Evolutionary conservation across 2,888 invertebrate species (phyloP).

Genomic region (Xestia rhomboidea): DNA sequence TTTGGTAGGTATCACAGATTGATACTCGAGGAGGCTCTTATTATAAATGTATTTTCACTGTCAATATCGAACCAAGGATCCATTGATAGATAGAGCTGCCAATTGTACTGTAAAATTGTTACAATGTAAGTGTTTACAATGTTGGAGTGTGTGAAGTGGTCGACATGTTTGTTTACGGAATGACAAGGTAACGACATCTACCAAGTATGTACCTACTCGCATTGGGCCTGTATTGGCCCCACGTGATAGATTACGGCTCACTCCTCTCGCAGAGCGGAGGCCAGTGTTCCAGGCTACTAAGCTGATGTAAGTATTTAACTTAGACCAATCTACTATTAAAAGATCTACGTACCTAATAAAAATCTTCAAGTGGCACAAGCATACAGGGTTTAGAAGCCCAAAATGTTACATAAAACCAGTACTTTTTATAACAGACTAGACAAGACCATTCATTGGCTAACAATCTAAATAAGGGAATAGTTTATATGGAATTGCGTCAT

Average conservation of each 20-base stretch:
- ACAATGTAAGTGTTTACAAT: conserved; percentile 17
- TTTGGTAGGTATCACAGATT: not conserved
- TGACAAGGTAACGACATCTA: not conserved
- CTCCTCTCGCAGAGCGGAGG: not conserved
- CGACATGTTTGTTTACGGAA: conserved; percentile 39
- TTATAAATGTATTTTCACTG: conserved; percentile 1
- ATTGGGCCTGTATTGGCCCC: not conserved
- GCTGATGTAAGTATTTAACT: not conserved
- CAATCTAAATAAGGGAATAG: not conserved
- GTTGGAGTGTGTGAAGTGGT: conserved; percentile 23
- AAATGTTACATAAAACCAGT: not conserved
- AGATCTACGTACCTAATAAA: not conserved
- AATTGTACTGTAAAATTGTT: conserved; percentile 4
- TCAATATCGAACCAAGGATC: conserved; percentile 21
- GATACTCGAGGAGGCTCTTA: conserved; percentile 4
- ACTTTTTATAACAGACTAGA: not conserved
- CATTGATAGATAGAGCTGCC: conserved; percentile 2
- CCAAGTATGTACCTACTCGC: too few relatives aligned
- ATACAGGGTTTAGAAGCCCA: not conserved
- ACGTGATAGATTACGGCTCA: not conserved
- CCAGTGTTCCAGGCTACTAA: not conserved
- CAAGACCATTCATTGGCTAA: not conserved
- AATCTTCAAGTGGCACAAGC: not conserved
- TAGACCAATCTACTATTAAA: not conserved
- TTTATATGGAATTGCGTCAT: not conserved